Evolutionary conservation across 2,888 invertebrate genomes (phyloP), one percentile per base, ranked within the genome.

Genomic region (Baronia brevicornis): DNA sequence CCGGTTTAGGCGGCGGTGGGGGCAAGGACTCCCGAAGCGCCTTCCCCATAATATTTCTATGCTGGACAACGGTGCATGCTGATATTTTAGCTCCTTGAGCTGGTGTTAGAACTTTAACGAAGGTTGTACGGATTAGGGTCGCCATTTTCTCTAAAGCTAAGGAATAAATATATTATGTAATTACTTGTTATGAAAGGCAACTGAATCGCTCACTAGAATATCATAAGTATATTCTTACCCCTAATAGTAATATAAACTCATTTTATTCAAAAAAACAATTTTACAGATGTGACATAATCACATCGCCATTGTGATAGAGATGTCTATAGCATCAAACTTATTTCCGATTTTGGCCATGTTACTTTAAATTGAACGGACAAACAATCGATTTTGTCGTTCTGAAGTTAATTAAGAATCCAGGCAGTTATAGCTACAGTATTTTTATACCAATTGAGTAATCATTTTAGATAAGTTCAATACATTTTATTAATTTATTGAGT

Each of bases 41-140:
- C 60, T 86, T 89, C 8, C 91, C 88, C 24, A 73, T 61, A 26
- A 89, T 86, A 29, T 53, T 63, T 19, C 84, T 68, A 43, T 74
- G 59, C 41, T 79, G 82, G 3, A 80, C 48, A 31, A 71, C 53
- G 5, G 66, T 57, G 41, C 78, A 79, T 36, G 72, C 74, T 36
- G 72, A 73, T 39, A 82, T 69, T 57, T 79, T 80, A 24, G 70
- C 62, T 19, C 71, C 65, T 35, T 78, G 77, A 26, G 51, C 50
- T 8, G 77, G 68, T 38, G 54, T 54, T 5, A 74, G 50, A 33
- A 67, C 58, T 58, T 72, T 80, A 21, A 73, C 56, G 31, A 79
- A 60, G 23, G 74, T 69, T 25, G 71, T 67, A 53, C 71, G 63
- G 21, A 80, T 54, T 28, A 80, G 41, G 24, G 72, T 68, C 38